Percentiles rank a stretch among this genome's conserved stretches.
These are phyloP conservation scores for Melanotaenia duboulayi DNA, from an alignment of 2,113 vertebrate genomes.

Conservation along the genomic window DNA sequence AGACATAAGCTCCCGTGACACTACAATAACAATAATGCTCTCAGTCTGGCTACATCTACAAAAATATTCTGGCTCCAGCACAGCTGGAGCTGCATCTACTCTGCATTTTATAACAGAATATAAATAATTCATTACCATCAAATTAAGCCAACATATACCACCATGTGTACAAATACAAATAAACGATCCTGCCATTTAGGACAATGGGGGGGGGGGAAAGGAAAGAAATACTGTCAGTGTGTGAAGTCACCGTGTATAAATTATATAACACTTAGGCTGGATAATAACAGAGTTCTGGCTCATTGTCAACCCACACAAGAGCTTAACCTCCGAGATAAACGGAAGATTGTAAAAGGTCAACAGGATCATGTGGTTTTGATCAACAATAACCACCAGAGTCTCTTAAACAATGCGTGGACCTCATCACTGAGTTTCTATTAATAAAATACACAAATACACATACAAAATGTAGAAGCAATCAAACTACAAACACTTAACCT, in stretches of 20 bases:
- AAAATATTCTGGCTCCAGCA: background rate
- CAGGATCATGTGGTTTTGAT: constrained; percentile 34
- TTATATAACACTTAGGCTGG: background rate
- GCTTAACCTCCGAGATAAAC: background rate
- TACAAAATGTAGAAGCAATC: no score
- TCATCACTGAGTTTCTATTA: background rate
- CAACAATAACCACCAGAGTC: constrained; percentile 15
- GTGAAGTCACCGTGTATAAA: no score
- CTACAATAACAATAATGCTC: background rate
- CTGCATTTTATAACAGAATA: no score
- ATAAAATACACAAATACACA: no score
- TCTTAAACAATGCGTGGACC: background rate
- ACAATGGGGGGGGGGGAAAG: no score
- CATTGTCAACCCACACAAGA: background rate
- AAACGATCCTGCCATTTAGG: no score
- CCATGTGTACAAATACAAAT: no score
- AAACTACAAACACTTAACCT: no score
- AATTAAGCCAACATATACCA: no score
- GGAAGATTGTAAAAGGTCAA: constrained; percentile 8
- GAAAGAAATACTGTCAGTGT: no score
- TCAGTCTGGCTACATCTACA: background rate
- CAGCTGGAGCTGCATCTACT: no score
- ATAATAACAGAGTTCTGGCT: background rate
- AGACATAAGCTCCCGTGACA: background rate
- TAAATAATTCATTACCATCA: no score